A percentile compares a stretch with the other conserved stretches of the same genome.
These are phyloP conservation scores for Falco berigora DNA, from an alignment of 2,797 vertebrate genomes.

Conservation along the genomic window DNA sequence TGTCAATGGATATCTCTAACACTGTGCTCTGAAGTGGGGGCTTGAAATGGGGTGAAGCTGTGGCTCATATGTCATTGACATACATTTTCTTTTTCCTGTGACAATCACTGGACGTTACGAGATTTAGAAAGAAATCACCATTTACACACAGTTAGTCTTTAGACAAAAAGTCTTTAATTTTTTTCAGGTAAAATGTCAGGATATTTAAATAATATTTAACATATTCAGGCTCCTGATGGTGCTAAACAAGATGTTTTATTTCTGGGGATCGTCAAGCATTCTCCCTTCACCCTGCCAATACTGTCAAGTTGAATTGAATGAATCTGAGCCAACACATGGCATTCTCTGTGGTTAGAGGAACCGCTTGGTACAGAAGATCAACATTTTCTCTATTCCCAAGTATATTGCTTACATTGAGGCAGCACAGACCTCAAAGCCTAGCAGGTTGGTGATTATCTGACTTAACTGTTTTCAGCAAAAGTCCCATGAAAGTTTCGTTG, in stretches of 20 bases:
- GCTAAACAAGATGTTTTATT: not conserved
- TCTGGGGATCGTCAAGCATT: not conserved
- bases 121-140: not conserved
- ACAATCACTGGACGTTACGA: not conserved
- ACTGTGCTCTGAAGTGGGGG: not conserved
- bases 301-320: not conserved
- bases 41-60: not conserved
- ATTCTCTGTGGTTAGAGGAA: not conserved
- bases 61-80: not conserved
- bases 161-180: not conserved
- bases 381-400: not conserved
- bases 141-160: not conserved
- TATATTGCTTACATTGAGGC: not conserved
- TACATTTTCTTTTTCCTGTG: not conserved
- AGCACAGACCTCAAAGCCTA: not conserved
- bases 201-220: not conserved
- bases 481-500: not conserved
- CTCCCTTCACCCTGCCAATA: not conserved
- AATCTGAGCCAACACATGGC: not conserved
- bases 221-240: not conserved
- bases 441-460: not conserved
- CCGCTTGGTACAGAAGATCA: not conserved
- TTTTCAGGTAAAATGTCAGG: not conserved
- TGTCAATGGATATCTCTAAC: not conserved
- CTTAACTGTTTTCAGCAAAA: not conserved